These are phyloP conservation scores for Tortrix viridana DNA, from an alignment of 2,888 invertebrate species.

Conservation along the genomic window DNA sequence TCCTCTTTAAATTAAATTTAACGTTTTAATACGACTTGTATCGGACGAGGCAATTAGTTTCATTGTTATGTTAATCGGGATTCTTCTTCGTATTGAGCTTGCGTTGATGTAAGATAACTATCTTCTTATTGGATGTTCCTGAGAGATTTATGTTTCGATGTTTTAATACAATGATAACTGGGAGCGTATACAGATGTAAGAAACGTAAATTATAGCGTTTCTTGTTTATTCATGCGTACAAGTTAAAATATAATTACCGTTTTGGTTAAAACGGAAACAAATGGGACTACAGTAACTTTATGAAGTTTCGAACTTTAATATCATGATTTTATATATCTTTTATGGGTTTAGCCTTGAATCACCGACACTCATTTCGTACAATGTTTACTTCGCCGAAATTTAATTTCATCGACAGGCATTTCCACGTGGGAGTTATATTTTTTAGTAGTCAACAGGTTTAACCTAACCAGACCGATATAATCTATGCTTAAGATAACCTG, in stretches of 20 bases:
- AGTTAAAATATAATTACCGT: not conserved
- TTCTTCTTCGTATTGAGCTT: conserved; percentile 43
- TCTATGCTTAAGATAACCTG: no score
- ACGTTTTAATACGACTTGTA: conserved; percentile 37
- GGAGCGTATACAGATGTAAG: conserved; percentile 30
- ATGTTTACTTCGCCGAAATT: no score
- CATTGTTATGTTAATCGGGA: conserved; percentile 50
- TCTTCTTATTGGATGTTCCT: conserved; percentile 46
- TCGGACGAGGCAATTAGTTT: conserved; percentile 45
- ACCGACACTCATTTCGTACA: no score
- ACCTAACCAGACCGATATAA: no score
- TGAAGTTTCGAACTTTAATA: no score
- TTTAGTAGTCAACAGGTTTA: no score
- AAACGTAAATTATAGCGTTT: conserved; percentile 21
- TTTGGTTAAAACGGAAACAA: no score
- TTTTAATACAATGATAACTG: conserved; percentile 36
- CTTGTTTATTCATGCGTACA: conserved; percentile 22
- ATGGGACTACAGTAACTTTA: no score
- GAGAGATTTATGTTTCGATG: conserved; percentile 44
- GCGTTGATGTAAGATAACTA: conserved; percentile 45
- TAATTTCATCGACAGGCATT: no score
- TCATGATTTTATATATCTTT: no score
- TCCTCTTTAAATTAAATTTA: conserved; percentile 34
- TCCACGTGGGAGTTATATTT: no score
- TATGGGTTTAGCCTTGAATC: no score